phyloP scores from a whole-genome alignment of 2,797 vertebrate species.

The Poeciliopsis gracilis region DNA sequence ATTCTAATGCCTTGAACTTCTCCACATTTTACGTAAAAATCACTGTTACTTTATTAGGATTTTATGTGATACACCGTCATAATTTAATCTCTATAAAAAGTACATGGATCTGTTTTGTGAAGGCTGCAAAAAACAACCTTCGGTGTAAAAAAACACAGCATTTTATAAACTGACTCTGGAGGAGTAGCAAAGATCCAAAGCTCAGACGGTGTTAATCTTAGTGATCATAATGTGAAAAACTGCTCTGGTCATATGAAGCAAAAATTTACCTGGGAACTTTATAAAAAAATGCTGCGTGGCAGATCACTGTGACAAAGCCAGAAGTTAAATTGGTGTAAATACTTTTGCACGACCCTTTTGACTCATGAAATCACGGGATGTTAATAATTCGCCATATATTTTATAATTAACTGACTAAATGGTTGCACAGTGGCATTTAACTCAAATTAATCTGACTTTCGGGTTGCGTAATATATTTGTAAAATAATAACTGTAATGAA shows the following conservation, averaged over 20 bases:
- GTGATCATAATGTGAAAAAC: background rate
- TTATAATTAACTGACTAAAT: conserved; percentile 43
- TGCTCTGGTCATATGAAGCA: background rate
- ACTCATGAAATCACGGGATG: background rate
- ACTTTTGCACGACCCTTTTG: background rate
- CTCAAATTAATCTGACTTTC: conserved; percentile 50
- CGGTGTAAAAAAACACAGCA: background rate
- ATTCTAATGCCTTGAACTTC: background rate
- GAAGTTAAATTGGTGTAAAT: background rate
- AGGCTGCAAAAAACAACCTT: background rate
- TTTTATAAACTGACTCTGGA: background rate
- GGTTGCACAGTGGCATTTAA: conserved; percentile 59
- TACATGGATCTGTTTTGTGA: background rate
- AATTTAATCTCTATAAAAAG: background rate
- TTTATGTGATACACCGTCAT: background rate
- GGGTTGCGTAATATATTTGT: conserved; percentile 52
- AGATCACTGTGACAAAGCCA: background rate
- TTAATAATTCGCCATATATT: background rate
- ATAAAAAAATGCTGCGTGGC: background rate
- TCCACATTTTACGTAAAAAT: background rate
- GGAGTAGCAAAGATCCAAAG: background rate
- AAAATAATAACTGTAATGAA: conserved; percentile 58
- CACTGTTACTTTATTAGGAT: background rate
- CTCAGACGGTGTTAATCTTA: background rate
- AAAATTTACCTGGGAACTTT: background rate